These are phyloP conservation scores for Ctenoplectra terminalis DNA, from an alignment of 1,140 invertebrate genomes.

Conservation along the genomic window DNA sequence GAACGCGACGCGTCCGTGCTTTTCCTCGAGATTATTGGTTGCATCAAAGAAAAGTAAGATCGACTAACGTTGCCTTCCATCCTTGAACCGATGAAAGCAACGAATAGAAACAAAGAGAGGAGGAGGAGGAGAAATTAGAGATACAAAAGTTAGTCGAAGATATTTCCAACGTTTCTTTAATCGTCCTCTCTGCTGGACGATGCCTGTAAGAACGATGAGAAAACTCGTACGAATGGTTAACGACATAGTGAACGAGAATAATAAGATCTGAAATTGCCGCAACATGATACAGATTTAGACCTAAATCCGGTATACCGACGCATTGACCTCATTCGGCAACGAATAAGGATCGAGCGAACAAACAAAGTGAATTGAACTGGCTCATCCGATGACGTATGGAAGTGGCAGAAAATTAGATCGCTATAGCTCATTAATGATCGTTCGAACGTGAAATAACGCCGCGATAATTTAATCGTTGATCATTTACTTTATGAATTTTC, in stretches of 20 bases:
- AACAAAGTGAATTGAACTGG: slow-evolving; percentile 35
- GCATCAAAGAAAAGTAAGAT: slow-evolving; percentile 5
- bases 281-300: slow-evolving; percentile 42
- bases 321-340: slow-evolving; percentile 33
- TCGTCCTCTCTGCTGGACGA: too few species aligned
- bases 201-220: not conserved
- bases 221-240: not conserved
- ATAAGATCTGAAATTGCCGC: slow-evolving; percentile 31
- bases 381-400: slow-evolving; percentile 43
- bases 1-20: not conserved
- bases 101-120: not conserved
- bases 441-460: slow-evolving; percentile 3
- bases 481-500: not conserved
- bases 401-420: slow-evolving; percentile 42
- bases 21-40: not conserved
- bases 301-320: slow-evolving; percentile 27
- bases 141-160: not conserved
- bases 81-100: too few species aligned
- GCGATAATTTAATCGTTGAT: slow-evolving; percentile 21
- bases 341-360: slow-evolving; percentile 33
- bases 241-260: not conserved
- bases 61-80: not conserved
- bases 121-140: not conserved
- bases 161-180: not conserved
- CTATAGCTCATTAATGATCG: slow-evolving; percentile 21